Evolutionary conservation across 2,113 vertebrate species (phyloP), one percentile per base, ranked within the genome.

Genomic region (Pseudopipra pipra): DNA sequence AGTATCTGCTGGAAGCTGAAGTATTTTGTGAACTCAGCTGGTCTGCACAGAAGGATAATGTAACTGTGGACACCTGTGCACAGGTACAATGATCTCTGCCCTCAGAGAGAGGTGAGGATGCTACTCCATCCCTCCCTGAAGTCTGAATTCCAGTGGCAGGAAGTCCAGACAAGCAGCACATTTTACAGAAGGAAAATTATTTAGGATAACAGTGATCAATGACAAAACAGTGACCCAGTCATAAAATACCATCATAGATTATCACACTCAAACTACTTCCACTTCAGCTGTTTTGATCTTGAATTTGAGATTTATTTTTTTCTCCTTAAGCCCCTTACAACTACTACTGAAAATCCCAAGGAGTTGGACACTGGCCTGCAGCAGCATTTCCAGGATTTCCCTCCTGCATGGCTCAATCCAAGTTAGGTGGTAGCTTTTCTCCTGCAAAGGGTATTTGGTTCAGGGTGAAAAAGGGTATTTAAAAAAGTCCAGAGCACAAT

Each of bases 191-290:
- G 23, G 44, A 37, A 72, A 87, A 52, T 56, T 4, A 87, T 79
- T 91, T 54, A 1, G 17, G 44, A 33, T 56, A 82, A 55, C 39
- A 52, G 35, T 25, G 41, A 95, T 59, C 70, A 87, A 12, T 21
- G 33, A 28, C 2, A 63, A 95, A 92, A 80, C 61, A 14, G 16
- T 16, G 47, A 95, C 61, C 86, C 4, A 31, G 39, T 85, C 80
- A 91, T 61, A 74, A 93, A 92, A 90, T 35, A 65, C 86, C 73
- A 89, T 31, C 2, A 1, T 0, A 89, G 76, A 75, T 92, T 75
- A 92, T 59, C 91, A 63, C 73, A 88, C 76, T 43, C 73, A 66
- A 92, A 93, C 44, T 59, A 84, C 80, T 86, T 71, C 72, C 52
- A 74, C 63, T 90, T 49, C 76, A 81, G 39, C 59, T 85, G 65